A percentile compares a stretch with the other conserved stretches of the same genome.
Conservation (phyloP, 1,140 invertebrate genomes). For the Drosophila takahashii region DNA sequence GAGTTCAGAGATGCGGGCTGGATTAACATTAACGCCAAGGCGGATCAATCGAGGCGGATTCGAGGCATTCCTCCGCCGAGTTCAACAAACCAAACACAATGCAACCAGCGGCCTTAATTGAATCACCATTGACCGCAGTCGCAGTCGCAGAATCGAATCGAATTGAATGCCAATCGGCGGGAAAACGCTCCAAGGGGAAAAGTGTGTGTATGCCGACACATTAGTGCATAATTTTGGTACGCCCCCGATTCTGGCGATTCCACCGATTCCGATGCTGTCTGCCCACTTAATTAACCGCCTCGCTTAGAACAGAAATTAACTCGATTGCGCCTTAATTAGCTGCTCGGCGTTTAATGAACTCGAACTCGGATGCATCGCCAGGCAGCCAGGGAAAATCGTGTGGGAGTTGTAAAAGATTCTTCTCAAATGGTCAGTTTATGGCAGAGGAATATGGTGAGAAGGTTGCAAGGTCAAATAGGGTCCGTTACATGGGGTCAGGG, state of each 20-base stretch:
- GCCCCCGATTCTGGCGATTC: conserved; percentile 14
- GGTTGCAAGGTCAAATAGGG: conserved; percentile 24
- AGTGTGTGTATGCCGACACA: conserved; percentile 55
- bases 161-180: conserved; percentile 53
- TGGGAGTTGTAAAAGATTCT: conserved; percentile 60
- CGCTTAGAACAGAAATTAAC: conserved; percentile 79
- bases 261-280: conserved; percentile 42
- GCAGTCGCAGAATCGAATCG: conserved; percentile 29
- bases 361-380: conserved; percentile 50
- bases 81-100: conserved; percentile 80
- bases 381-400: conserved; percentile 26
- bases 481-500: conserved; percentile 15
- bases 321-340: conserved; percentile 80
- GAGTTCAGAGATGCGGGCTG: conserved; percentile 36
- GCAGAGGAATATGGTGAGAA: not conserved
- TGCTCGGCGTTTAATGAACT: conserved; percentile 76
- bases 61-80: conserved; percentile 42
- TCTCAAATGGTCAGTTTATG: not conserved
- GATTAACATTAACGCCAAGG: conserved; percentile 58
- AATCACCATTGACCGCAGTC: conserved; percentile 62
- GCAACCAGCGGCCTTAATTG: conserved; percentile 58
- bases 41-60: conserved; percentile 50
- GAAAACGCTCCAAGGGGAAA: conserved; percentile 40
- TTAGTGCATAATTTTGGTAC: conserved; percentile 72
- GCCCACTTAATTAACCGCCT: conserved; percentile 76